Evolutionary conservation across 2,797 vertebrate species (phyloP).

Genomic region (Manis pentadactyla): DNA sequence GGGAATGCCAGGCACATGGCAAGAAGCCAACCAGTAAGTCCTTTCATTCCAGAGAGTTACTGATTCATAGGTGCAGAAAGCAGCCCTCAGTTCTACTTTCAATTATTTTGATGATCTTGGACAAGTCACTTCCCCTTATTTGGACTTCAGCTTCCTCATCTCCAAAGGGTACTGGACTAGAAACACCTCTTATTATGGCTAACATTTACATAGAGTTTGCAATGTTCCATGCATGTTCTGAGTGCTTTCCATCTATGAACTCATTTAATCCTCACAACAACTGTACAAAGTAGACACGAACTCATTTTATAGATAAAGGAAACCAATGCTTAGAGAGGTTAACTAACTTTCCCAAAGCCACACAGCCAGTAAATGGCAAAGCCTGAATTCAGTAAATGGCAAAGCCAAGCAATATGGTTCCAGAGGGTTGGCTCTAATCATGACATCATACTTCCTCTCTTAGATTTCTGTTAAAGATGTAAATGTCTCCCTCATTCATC

Average conservation of each 20-base stretch:
- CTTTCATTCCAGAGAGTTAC: not conserved
- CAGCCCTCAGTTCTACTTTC: not conserved
- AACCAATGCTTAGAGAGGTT: slow-evolving; percentile 35
- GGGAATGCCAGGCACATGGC: not conserved
- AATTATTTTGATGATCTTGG: not conserved
- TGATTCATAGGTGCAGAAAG: not conserved
- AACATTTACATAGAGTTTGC: no score
- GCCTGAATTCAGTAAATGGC: not conserved
- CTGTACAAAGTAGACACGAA: not conserved
- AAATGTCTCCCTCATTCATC: not conserved
- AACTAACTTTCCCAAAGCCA: slow-evolving; percentile 6
- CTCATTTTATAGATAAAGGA: not conserved
- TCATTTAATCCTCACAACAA: not conserved
- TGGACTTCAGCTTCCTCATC: not conserved
- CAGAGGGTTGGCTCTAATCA: not conserved
- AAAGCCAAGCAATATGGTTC: not conserved
- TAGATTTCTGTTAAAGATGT: not conserved
- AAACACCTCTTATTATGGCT: not conserved
- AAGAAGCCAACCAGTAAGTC: not conserved
- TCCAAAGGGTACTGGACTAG: not conserved
- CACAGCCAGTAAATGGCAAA: not conserved
- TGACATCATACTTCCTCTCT: not conserved
- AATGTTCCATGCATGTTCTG: not conserved
- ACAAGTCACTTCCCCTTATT: not conserved
- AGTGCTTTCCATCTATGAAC: not conserved